A percentile compares a stretch with the other conserved stretches of the same genome.
These are phyloP conservation scores for Archivesica marissinica DNA, from an alignment of 1,140 invertebrate genomes.

Conservation along the genomic window DNA sequence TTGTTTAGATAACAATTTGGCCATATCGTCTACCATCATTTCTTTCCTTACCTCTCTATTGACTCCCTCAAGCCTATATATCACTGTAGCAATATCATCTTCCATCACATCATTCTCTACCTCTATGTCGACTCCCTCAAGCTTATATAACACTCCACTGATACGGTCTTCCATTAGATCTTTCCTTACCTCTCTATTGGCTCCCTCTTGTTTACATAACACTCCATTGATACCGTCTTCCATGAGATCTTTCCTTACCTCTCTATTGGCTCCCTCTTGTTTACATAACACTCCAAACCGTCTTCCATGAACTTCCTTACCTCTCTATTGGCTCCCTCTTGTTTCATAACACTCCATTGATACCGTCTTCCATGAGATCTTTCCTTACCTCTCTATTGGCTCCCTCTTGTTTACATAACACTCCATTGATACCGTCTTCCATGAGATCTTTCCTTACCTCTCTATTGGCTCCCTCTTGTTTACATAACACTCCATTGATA, in stretches of 20 bases:
- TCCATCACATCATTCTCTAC: slow-evolving; percentile 86
- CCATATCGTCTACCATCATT: too few species aligned
- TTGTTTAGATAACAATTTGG: too few species aligned
- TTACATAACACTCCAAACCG: slow-evolving; percentile 93
- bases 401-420: too few species aligned
- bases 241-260: slow-evolving; percentile 86
- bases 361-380: too few species aligned
- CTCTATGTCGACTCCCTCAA: slow-evolving; percentile 87
- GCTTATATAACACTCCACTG: slow-evolving; percentile 92
- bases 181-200: slow-evolving; percentile 89
- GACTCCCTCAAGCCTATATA: slow-evolving; percentile 91
- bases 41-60: slow-evolving; percentile 85
- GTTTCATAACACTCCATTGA: too few species aligned
- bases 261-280: slow-evolving; percentile 87
- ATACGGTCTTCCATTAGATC: slow-evolving; percentile 95
- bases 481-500: too few species aligned
- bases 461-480: too few species aligned
- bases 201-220: slow-evolving; percentile 91
- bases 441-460: too few species aligned
- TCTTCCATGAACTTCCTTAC: slow-evolving; percentile 92
- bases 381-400: too few species aligned
- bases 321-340: too few species aligned
- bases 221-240: slow-evolving; percentile 95
- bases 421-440: too few species aligned
- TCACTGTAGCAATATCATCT: slow-evolving; percentile 94